phyloP scores from a whole-genome alignment of 2,797 vertebrate genomes.

The Cetoscarus ocellatus region DNA sequence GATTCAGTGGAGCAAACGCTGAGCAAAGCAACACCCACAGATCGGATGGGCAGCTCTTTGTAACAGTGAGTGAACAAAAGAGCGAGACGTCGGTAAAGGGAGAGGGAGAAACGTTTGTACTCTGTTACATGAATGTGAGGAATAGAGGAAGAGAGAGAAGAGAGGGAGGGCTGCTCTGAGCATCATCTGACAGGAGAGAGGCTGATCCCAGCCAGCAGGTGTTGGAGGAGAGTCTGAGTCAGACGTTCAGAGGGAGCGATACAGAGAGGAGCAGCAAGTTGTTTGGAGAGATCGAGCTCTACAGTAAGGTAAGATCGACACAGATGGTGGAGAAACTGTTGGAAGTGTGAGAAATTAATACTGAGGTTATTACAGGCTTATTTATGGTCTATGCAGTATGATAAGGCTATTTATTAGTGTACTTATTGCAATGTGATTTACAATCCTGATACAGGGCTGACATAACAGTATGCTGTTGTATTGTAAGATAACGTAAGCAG shows the following conservation, averaged over 20 bases:
- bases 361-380: too few relatives aligned
- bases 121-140: constrained; percentile 28
- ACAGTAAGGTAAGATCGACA: constrained; percentile 48
- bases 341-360: constrained; percentile 4
- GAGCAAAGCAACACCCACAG: constrained; percentile 47
- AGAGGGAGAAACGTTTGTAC: constrained; percentile 28
- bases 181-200: constrained; percentile 73
- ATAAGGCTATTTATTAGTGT: too few relatives aligned
- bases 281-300: constrained; percentile 49
- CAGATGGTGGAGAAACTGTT: constrained; percentile 26
- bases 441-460: too few relatives aligned
- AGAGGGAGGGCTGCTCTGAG: constrained; percentile 69
- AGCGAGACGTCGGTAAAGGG: constrained; percentile 5
- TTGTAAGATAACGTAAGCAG: too few relatives aligned
- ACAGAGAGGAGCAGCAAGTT: constrained; percentile 53
- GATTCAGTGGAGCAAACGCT: constrained; percentile 23
- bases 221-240: constrained; percentile 66
- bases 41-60: constrained; percentile 41
- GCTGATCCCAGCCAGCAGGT: constrained; percentile 77
- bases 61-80: constrained; percentile 35
- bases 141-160: constrained; percentile 23
- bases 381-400: too few relatives aligned
- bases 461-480: too few relatives aligned
- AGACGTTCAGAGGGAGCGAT: constrained; percentile 53
- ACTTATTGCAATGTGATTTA: too few relatives aligned